These are phyloP conservation scores for Xenopus laevis DNA, from an alignment of 2,113 vertebrate genomes.

Conservation along the genomic window DNA sequence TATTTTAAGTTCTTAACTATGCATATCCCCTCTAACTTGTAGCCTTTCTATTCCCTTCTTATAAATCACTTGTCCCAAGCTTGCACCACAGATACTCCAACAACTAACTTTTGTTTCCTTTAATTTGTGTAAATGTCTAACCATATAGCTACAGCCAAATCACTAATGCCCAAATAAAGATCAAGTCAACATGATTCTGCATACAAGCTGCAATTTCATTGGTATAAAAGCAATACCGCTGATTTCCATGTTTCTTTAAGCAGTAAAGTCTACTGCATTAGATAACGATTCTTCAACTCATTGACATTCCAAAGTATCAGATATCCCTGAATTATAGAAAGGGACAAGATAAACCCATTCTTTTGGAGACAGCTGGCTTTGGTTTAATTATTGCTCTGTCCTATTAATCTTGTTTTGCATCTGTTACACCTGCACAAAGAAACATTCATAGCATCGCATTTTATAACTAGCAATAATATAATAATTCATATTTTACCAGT, in stretches of 20 bases:
- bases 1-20: too few species aligned
- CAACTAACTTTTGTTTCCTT: too few species aligned
- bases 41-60: too few species aligned
- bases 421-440: conserved; percentile 61
- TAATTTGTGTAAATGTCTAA: too few species aligned
- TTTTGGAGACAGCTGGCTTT: conserved; percentile 55
- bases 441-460: conserved; percentile 53
- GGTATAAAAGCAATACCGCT: conserved; percentile 9
- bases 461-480: conserved; percentile 60
- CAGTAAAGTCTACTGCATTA: neutral
- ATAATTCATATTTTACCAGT: conserved; percentile 66
- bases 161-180: too few species aligned
- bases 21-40: too few species aligned
- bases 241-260: neutral
- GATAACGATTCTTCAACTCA: conserved; percentile 25
- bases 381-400: conserved; percentile 66
- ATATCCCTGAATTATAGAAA: conserved; percentile 56
- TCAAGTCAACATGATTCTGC: too few species aligned
- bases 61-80: too few species aligned
- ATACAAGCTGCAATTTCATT: neutral
- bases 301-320: conserved; percentile 51
- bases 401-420: conserved; percentile 65
- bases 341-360: conserved; percentile 52
- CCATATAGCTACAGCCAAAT: too few species aligned
- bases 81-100: too few species aligned